Percentiles rank a stretch among this genome's conserved stretches.
Evolutionary conservation across 37 sponge, comb jelly and placozoan species (phyloP).

Genomic region (Hormiphora californensis): DNA sequence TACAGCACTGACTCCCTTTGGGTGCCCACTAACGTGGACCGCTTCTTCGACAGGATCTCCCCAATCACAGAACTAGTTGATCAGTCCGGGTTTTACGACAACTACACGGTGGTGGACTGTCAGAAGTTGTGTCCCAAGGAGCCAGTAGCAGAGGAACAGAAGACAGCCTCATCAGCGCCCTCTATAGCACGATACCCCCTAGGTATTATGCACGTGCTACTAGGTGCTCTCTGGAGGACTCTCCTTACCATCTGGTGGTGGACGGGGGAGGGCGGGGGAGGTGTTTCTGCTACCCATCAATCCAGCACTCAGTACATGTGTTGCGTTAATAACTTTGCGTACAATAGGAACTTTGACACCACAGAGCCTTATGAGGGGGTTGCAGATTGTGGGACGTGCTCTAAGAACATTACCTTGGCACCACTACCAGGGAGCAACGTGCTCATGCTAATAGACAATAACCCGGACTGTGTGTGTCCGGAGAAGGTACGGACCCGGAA

Average conservation of each 20-base stretch:
- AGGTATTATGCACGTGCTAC: no score
- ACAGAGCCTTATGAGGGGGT: not conserved
- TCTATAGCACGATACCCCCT: no score
- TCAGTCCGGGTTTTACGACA: not conserved
- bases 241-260: no score
- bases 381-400: constrained; percentile 10
- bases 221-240: no score
- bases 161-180: not conserved
- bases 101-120: constrained; percentile 29
- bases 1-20: not conserved
- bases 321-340: not conserved
- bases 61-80: not conserved
- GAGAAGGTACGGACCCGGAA: not conserved
- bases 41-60: not conserved
- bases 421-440: constrained; percentile 15
- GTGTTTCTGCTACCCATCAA: not conserved
- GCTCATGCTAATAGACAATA: constrained; percentile 38
- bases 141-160: not conserved
- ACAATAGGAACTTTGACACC: not conserved
- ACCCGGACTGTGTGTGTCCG: constrained; percentile 34
- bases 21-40: not conserved
- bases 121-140: constrained; percentile 29
- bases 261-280: no score
- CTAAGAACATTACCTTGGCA: constrained; percentile 12
- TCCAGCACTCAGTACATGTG: not conserved